Percentiles rank a stretch among this genome's conserved stretches.
These are phyloP conservation scores for Carpatolechia fugitivella DNA, from an alignment of 2,888 invertebrate genomes.

Conservation along the genomic window DNA sequence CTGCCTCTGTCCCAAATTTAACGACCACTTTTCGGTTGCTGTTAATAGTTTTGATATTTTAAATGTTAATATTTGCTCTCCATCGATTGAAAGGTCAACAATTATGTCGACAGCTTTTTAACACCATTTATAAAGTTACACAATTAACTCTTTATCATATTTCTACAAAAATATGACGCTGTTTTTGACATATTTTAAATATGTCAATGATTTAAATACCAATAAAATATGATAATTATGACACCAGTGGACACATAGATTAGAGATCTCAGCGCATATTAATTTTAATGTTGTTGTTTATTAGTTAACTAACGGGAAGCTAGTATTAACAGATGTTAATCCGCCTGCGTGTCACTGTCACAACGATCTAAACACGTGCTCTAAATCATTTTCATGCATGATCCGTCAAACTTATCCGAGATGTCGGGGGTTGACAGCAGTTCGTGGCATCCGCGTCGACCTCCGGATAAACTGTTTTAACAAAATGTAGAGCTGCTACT, in stretches of 20 bases:
- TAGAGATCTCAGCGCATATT: constrained; percentile 23
- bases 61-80: constrained; percentile 59
- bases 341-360: constrained; percentile 33
- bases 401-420: constrained; percentile 69
- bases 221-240: constrained; percentile 38
- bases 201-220: constrained; percentile 34
- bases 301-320: constrained; percentile 24
- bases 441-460: constrained; percentile 66
- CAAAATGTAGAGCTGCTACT: constrained; percentile 12
- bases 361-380: constrained; percentile 45
- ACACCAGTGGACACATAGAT: constrained; percentile 38
- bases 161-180: constrained; percentile 37
- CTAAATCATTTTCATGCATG: constrained; percentile 61
- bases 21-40: constrained; percentile 66
- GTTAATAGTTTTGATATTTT: constrained; percentile 52
- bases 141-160: constrained; percentile 41
- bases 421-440: constrained; percentile 75
- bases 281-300: constrained; percentile 33
- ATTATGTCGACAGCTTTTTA: constrained; percentile 50
- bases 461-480: constrained; percentile 50
- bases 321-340: constrained; percentile 23
- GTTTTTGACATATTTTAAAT: constrained; percentile 24
- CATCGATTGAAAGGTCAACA: constrained; percentile 64
- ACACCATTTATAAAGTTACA: constrained; percentile 47
- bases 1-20: constrained; percentile 57